These are phyloP conservation scores for Epizoanthus scotinus DNA, from an alignment of 92 coral and sea anemone genomes.

Conservation along the genomic window DNA sequence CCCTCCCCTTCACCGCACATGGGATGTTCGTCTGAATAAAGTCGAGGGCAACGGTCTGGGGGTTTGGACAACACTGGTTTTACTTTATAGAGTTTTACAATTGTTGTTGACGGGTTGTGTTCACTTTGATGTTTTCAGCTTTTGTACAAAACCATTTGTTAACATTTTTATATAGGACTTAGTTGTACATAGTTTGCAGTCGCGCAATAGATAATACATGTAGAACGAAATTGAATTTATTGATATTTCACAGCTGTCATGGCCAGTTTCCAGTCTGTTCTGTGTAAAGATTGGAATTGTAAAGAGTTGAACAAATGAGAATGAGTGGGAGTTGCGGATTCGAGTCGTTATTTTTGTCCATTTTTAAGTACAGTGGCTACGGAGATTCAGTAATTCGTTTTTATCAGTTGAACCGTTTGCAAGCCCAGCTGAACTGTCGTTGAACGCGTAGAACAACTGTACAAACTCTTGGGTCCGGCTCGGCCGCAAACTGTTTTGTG, in stretches of 20 bases:
- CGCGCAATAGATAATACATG: not conserved
- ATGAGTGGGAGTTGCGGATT: no score
- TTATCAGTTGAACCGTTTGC: no score
- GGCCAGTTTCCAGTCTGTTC: not conserved
- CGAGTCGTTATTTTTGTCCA: no score
- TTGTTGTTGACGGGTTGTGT: not conserved
- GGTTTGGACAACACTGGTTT: not conserved
- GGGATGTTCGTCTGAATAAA: no score
- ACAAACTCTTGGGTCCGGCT: no score
- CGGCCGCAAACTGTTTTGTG: no score
- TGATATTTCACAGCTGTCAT: not conserved
- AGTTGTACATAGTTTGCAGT: slow-evolving; percentile 12
- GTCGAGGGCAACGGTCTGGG: not conserved
- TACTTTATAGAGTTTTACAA: not conserved
- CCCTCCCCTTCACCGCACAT: no score
- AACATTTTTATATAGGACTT: slow-evolving; percentile 11
- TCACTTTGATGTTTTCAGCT: not conserved
- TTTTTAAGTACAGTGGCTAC: no score
- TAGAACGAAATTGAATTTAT: not conserved
- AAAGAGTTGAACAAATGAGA: no score
- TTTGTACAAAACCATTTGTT: slow-evolving; percentile 15
- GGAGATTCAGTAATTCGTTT: no score
- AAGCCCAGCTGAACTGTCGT: no score
- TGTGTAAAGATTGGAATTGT: not conserved
- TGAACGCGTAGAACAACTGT: no score